Evolutionary conservation across 2,113 vertebrate species (phyloP).

Genomic region (Petrocephalus microphthalmus): DNA sequence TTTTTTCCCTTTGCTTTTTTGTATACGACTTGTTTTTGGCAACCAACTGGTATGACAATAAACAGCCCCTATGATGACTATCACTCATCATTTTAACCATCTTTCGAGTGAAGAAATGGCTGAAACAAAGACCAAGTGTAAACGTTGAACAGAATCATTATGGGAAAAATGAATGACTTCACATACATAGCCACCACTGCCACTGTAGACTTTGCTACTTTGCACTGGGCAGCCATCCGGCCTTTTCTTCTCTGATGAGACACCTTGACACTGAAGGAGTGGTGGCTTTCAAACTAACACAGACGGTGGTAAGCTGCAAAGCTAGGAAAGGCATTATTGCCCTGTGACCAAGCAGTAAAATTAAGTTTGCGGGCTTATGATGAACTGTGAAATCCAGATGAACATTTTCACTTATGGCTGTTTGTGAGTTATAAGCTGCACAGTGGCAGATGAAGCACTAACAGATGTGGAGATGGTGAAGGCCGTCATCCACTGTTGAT

Average conservation of each 20-base stretch:
- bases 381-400: neutral
- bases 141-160: neutral
- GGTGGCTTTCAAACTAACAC: neutral
- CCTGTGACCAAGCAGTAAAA: neutral
- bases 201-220: neutral
- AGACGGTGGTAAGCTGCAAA: neutral
- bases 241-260: neutral
- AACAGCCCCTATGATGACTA: neutral
- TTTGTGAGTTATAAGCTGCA: neutral
- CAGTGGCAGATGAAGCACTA: too few relatives aligned
- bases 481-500: too few relatives aligned
- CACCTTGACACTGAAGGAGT: neutral
- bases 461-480: too few relatives aligned
- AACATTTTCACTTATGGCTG: neutral
- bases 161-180: neutral
- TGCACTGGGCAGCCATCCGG: neutral
- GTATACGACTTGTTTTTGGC: neutral
- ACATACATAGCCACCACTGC: neutral
- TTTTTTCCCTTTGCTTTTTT: neutral
- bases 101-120: neutral
- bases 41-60: neutral
- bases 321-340: neutral
- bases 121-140: neutral
- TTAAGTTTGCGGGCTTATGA: neutral
- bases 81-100: neutral